Evolutionary conservation across 2,888 invertebrate species (phyloP), one percentile per base, ranked within the genome.

Genomic region (Diarsia brunnea): DNA sequence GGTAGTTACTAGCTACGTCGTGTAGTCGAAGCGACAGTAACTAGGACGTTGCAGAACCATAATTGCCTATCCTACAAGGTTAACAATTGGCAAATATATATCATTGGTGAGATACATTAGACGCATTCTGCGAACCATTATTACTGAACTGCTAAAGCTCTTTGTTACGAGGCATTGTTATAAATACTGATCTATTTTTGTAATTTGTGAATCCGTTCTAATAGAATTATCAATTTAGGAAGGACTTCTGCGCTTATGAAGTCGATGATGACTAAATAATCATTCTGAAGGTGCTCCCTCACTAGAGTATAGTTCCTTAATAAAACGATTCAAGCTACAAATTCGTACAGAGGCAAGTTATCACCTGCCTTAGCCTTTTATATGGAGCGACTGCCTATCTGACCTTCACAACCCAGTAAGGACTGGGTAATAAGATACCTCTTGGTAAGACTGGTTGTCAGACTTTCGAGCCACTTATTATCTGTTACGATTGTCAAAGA

Each of bases 61-160:
- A 70, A 79, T 75, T 75, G 73, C 49, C 51, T 76, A 55, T 82
- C 24, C 12, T 19, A 45, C 83, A 85, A 84, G 84, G 86, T 83
- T 78, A 80, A 27, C 45, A 67, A 61, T 82, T 73, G 73, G 78
- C 75, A 79, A 79, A 84, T 84, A 60, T 53, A 78, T 76, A 78
- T 75, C 63, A 70, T 19, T 65, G 49, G 51, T 21, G 67, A 14
- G 16, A 49, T 79, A 53, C 38, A 61, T 63, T 47, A 63, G 68
- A 69, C 16, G 24, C 73, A 74, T 71, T 66, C 63, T 55, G 27
- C 38, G 24, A 70, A 49, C 21, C 27, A 67, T 76, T 69, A 68
- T 61, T 64, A 14, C 5, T 77, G 7, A 19, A 58, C 53, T 53
- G 12, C 49, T 14, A 38, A 73, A 67, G 43, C 69, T 75, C 16